These are phyloP conservation scores for Propithecus perrieri DNA, from an alignment of 2,797 vertebrate species.

Conservation along the genomic window DNA sequence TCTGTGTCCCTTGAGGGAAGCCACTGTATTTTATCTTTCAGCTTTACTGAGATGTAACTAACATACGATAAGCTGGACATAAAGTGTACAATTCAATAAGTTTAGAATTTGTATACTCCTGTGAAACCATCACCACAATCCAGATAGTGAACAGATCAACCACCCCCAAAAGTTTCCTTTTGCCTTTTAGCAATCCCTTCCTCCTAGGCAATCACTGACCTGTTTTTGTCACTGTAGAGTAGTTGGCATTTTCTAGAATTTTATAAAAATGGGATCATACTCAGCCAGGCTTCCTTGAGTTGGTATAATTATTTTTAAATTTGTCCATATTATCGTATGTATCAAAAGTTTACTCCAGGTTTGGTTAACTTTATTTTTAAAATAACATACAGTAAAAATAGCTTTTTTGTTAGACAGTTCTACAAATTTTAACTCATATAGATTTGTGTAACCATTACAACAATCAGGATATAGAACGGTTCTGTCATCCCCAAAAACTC, in stretches of 20 bases:
- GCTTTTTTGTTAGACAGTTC: neutral
- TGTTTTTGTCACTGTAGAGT: neutral
- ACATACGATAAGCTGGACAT: neutral
- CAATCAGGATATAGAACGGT: neutral
- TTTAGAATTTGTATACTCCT: neutral
- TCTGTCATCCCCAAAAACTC: neutral
- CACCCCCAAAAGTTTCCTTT: neutral
- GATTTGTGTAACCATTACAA: neutral
- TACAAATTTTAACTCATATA: neutral
- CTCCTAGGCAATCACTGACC: neutral
- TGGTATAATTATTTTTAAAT: neutral
- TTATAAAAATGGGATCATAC: neutral
- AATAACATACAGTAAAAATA: neutral
- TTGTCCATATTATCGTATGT: neutral
- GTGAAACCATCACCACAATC: neutral
- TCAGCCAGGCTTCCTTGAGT: neutral
- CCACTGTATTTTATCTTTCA: neutral
- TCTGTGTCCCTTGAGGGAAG: neutral
- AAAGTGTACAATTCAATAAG: neutral
- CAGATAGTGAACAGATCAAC: neutral
- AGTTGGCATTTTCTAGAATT: conserved; percentile 12
- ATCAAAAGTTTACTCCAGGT: neutral
- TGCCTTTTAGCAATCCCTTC: neutral
- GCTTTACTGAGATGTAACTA: neutral
- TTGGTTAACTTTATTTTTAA: conserved; percentile 21